phyloP scores from a whole-genome alignment of 2,797 vertebrate species.

The Propithecus perrieri region DNA sequence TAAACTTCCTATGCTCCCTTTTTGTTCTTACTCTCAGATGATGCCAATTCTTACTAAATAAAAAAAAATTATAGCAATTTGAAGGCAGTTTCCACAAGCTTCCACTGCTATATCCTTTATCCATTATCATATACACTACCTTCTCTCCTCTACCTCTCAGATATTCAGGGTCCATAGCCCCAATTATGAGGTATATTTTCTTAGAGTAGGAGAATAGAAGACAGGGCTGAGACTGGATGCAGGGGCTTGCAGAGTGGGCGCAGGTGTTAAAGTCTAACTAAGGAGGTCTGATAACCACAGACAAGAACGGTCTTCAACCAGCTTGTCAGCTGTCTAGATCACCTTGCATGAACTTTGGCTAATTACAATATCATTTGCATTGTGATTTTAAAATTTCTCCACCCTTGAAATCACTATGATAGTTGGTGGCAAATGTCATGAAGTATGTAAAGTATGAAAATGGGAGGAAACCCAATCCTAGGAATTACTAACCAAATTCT shows the following conservation, averaged over 20 bases:
- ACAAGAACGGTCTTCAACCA: not conserved
- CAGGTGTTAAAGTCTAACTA: not conserved
- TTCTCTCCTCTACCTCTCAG: not conserved
- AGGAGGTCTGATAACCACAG: not conserved
- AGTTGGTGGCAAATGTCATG: too few species aligned
- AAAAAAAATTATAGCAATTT: not conserved
- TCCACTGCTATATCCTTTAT: not conserved
- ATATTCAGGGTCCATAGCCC: not conserved
- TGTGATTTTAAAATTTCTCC: too few species aligned
- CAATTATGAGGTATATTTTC: not conserved
- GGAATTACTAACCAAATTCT: not conserved
- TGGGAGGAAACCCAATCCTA: not conserved
- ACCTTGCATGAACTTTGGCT: not conserved
- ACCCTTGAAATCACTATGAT: not conserved
- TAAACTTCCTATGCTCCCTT: not conserved
- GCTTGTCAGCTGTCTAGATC: not conserved
- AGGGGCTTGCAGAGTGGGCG: not conserved
- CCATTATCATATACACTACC: not conserved
- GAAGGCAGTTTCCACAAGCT: not conserved
- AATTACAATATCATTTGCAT: not conserved
- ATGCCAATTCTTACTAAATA: not conserved
- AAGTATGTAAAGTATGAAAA: not conserved
- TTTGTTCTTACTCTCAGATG: not conserved
- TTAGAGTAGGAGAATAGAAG: not conserved
- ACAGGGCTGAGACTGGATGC: not conserved